Evolutionary conservation across 2,888 invertebrate species (phyloP).

Genomic region (Torymus aiolomorphi): DNA sequence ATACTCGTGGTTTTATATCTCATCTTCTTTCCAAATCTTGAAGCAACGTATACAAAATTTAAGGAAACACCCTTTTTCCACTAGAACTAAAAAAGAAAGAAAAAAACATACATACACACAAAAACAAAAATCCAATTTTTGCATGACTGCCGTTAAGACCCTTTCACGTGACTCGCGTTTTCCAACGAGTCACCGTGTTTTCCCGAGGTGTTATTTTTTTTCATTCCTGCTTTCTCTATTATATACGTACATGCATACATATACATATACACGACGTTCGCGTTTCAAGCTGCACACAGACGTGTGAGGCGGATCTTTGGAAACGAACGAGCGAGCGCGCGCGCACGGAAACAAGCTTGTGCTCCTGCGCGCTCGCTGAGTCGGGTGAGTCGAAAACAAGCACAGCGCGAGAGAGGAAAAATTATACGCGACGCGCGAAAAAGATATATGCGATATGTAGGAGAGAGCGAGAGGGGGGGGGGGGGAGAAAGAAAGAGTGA

Average conservation of each 20-base stretch:
- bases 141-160: slow-evolving; percentile 20
- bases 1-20: too few relatives aligned
- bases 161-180: slow-evolving; percentile 9
- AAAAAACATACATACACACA: neutral
- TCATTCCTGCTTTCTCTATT: neutral
- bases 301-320: neutral
- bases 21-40: neutral
- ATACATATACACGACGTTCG: too few relatives aligned
- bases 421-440: neutral
- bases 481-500: neutral
- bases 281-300: neutral
- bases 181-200: neutral
- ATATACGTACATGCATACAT: too few relatives aligned
- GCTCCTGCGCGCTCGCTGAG: too few relatives aligned
- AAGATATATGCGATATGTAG: too few relatives aligned
- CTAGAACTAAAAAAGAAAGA: too few relatives aligned
- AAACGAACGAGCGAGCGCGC: neutral
- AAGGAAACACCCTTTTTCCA: slow-evolving; percentile 13
- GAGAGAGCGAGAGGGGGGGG: neutral
- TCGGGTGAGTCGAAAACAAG: slow-evolving; percentile 3
- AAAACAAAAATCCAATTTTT: slow-evolving; percentile 14
- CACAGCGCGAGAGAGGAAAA: slow-evolving; percentile 1
- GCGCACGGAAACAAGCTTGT: neutral
- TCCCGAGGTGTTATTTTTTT: neutral
- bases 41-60: neutral